phyloP scores from a whole-genome alignment of 2,797 vertebrate genomes.

The Gadopsis bispinosus region DNA sequence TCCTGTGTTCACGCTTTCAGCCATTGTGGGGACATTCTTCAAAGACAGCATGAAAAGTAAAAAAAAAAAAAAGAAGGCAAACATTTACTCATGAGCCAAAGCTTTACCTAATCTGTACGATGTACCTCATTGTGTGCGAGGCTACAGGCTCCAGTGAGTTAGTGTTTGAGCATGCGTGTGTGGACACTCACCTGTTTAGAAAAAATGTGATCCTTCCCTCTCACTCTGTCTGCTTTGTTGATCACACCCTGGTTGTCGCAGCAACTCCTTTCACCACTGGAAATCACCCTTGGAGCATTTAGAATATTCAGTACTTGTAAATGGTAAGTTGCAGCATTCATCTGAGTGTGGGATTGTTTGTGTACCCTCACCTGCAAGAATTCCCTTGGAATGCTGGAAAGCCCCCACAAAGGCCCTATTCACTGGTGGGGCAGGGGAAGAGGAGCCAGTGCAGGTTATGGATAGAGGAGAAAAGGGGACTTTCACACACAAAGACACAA shows the following conservation, averaged over 20 bases:
- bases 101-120: conserved; percentile 25
- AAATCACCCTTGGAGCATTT: conserved; percentile 25
- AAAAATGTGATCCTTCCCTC: conserved; percentile 58
- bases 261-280: conserved; percentile 27
- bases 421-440: conserved; percentile 60
- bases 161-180: conserved; percentile 37
- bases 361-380: conserved; percentile 74
- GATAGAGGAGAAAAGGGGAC: conserved; percentile 39
- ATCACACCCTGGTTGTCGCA: conserved; percentile 54
- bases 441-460: conserved; percentile 62
- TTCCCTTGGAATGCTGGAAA: conserved; percentile 75
- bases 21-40: conserved; percentile 31
- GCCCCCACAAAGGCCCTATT: conserved; percentile 80
- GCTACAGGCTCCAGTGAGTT: conserved; percentile 19
- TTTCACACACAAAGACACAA: conserved; percentile 25
- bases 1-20: conserved; percentile 3
- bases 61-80: conserved; percentile 27
- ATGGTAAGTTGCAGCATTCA: conserved; percentile 20
- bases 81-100: conserved; percentile 44
- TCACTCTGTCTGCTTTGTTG: conserved; percentile 48
- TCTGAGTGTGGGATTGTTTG: conserved; percentile 51
- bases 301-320: conserved; percentile 24
- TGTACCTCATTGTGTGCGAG: conserved; percentile 31
- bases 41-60: conserved; percentile 23
- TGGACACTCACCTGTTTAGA: conserved; percentile 74